A percentile compares a stretch with the other conserved stretches of the same genome.
phyloP scores from a whole-genome alignment of 2,797 vertebrate genomes.

The Phylloscopus collybita region DNA sequence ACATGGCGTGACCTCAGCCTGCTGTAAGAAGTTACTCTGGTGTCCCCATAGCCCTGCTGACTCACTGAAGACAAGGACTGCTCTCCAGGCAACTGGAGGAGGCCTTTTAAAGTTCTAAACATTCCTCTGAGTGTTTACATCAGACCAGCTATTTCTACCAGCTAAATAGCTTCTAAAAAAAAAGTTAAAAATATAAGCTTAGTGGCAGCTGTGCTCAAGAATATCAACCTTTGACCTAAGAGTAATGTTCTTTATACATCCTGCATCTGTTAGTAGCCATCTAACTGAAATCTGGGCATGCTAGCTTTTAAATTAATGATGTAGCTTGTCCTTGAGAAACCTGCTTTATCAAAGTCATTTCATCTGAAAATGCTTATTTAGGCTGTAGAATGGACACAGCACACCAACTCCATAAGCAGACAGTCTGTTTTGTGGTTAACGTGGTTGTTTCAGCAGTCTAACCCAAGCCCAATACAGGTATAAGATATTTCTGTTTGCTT shows the following conservation, averaged over 20 bases:
- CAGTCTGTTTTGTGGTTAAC: background rate
- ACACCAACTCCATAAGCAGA: background rate
- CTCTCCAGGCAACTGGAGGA: background rate
- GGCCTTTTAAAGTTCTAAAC: conserved; percentile 16
- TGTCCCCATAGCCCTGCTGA: background rate
- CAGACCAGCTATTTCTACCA: conserved; percentile 18
- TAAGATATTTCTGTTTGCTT: background rate
- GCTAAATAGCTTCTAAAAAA: background rate
- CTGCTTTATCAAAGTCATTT: background rate
- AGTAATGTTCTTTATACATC: background rate
- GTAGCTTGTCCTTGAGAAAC: background rate
- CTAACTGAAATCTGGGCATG: background rate
- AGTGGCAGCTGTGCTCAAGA: background rate
- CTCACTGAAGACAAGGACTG: background rate
- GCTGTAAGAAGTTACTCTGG: background rate
- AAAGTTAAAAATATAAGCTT: background rate
- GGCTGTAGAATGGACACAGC: background rate
- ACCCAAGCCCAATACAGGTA: background rate
- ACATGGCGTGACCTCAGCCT: background rate
- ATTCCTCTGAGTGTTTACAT: background rate
- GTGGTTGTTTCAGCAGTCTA: background rate
- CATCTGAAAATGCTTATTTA: background rate
- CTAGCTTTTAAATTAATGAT: background rate
- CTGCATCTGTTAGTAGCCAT: background rate
- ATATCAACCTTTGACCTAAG: background rate